These are phyloP conservation scores for Alloscopus bannaensis DNA, from an alignment of 2,888 invertebrate species.

Conservation along the genomic window DNA sequence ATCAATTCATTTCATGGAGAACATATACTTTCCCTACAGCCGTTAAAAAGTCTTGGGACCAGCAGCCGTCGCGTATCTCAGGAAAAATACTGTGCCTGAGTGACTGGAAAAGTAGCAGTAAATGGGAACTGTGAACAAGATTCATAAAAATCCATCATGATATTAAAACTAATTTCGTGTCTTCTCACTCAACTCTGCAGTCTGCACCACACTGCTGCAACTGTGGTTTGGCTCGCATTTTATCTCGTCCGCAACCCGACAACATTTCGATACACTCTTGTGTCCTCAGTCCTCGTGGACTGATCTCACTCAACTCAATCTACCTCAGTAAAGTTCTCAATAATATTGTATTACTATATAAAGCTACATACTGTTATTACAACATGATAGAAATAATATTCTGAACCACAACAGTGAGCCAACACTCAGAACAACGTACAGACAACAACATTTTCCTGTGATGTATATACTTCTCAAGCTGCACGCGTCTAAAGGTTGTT, in stretches of 20 bases:
- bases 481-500: no score
- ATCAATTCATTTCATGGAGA: neutral
- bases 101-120: neutral
- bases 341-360: neutral
- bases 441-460: no score
- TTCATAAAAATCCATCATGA: constrained; percentile 14
- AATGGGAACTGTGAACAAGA: constrained; percentile 3
- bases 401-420: no score
- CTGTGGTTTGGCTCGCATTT: constrained; percentile 1
- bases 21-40: constrained; percentile 8
- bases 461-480: no score
- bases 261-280: neutral
- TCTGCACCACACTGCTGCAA: neutral
- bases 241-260: constrained; percentile 13
- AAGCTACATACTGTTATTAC: no score
- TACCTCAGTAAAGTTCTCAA: neutral
- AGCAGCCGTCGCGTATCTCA: no score
- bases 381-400: no score
- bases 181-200: neutral
- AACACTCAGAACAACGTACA: no score
- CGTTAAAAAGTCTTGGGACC: neutral
- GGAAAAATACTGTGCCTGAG: neutral
- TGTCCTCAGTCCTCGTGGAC: neutral
- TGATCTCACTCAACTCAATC: no score
- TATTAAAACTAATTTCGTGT: constrained; percentile 13